phyloP scores from a whole-genome alignment of 2,113 vertebrate genomes.

The Pygoscelis antarcticus region DNA sequence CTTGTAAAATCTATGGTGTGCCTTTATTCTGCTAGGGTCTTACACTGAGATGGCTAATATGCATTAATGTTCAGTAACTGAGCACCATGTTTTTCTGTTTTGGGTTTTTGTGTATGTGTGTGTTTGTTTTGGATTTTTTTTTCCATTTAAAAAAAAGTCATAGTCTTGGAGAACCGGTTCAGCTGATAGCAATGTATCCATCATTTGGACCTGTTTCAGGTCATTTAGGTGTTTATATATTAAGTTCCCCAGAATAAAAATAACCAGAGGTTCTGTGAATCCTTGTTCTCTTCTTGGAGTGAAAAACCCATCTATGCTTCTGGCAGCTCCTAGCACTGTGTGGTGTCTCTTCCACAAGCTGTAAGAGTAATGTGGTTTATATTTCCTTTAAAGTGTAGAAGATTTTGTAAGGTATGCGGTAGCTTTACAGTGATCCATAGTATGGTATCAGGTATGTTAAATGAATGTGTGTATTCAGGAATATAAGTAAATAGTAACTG shows the following conservation, averaged over 20 bases:
- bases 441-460: not conserved
- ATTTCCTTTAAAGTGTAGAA: constrained; percentile 49
- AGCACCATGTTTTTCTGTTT: not conserved
- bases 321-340: not conserved
- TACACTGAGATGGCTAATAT: not conserved
- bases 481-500: not conserved
- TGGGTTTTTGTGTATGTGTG: not conserved
- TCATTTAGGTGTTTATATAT: not conserved
- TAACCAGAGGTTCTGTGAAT: constrained; percentile 5
- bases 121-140: not conserved
- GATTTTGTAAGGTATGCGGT: constrained; percentile 36
- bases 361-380: not conserved
- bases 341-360: not conserved
- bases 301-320: not conserved
- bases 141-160: not conserved
- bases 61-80: not conserved
- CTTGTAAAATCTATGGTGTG: not conserved
- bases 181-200: not conserved
- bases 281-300: constrained; percentile 24
- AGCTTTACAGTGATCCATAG: constrained; percentile 19
- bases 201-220: not conserved
- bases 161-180: not conserved
- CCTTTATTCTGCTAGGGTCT: not conserved
- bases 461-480: not conserved
- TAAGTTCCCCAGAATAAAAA: not conserved